Evolutionary conservation across 2,113 vertebrate genomes (phyloP).

Genomic region (Dicrurus megarhynchus): DNA sequence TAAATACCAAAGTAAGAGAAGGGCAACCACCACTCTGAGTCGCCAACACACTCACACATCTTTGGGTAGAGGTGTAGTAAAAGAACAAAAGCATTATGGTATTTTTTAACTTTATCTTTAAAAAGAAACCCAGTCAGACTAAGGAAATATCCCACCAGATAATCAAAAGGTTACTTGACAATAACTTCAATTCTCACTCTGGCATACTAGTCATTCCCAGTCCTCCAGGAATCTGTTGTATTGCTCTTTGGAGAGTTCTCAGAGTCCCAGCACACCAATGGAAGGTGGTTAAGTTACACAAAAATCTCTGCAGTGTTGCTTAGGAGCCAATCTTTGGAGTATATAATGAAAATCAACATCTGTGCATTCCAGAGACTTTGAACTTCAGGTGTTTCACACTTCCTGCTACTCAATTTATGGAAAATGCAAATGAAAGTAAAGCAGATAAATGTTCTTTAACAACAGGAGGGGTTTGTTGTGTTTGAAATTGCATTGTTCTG

Average conservation of each 20-base stretch:
- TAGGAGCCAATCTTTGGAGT: constrained; percentile 34
- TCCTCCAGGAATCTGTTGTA: constrained; percentile 5
- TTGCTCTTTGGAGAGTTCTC: constrained; percentile 40
- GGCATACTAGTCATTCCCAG: background rate
- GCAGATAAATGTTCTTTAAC: constrained; percentile 61
- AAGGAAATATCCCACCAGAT: constrained; percentile 16
- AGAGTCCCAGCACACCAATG: background rate
- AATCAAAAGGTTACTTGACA: constrained; percentile 64
- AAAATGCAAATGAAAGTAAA: constrained; percentile 66
- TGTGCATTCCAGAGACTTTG: constrained; percentile 60
- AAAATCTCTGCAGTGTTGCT: constrained; percentile 35
- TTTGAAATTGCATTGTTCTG: constrained; percentile 33
- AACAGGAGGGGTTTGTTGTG: constrained; percentile 45
- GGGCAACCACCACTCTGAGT: background rate
- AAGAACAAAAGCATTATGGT: background rate
- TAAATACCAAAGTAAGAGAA: background rate
- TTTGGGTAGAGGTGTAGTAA: background rate
- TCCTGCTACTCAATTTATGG: constrained; percentile 69
- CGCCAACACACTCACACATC: background rate
- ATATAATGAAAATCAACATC: constrained; percentile 21
- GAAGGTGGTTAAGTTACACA: constrained; percentile 48
- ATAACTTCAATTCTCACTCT: background rate
- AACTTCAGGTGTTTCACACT: constrained; percentile 71
- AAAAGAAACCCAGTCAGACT: background rate
- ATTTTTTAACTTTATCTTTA: background rate